Conservation (phyloP, 2,113 vertebrate species). For the Ameiurus melas region DNA sequence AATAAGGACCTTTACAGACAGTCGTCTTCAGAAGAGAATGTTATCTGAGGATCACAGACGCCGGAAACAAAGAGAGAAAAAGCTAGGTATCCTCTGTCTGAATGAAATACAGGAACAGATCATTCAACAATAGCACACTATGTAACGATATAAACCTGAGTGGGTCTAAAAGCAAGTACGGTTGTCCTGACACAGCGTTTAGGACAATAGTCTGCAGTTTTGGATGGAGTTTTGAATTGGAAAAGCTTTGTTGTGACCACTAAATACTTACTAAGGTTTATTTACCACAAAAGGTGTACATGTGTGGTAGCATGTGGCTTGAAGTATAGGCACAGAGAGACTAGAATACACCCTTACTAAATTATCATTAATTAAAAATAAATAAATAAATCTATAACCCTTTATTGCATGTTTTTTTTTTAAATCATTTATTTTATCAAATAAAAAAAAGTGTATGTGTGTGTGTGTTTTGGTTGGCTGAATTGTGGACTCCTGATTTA, state of each 20-base stretch:
- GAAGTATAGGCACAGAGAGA: no score
- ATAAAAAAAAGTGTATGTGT: not conserved
- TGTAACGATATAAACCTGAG: not conserved
- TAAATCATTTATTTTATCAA: no score
- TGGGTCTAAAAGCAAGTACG: not conserved
- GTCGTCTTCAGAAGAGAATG: not conserved
- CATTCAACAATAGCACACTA: not conserved
- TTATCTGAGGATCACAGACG: not conserved
- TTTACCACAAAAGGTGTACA: no score
- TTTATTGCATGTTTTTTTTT: no score
- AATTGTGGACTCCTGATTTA: not conserved
- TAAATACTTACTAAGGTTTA: no score
- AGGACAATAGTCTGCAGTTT: not conserved
- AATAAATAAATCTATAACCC: no score
- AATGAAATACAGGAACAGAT: not conserved
- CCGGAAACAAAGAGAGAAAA: not conserved
- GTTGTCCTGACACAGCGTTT: no score
- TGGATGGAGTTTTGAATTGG: no score
- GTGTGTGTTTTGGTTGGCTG: not conserved
- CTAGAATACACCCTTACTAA: not conserved
- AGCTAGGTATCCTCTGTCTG: not conserved
- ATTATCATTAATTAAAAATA: not conserved
- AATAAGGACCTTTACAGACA: not conserved
- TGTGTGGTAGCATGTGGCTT: not conserved
- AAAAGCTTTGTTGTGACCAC: not conserved